phyloP scores from a whole-genome alignment of 2,888 invertebrate genomes.

The Lasioglossum morio region DNA sequence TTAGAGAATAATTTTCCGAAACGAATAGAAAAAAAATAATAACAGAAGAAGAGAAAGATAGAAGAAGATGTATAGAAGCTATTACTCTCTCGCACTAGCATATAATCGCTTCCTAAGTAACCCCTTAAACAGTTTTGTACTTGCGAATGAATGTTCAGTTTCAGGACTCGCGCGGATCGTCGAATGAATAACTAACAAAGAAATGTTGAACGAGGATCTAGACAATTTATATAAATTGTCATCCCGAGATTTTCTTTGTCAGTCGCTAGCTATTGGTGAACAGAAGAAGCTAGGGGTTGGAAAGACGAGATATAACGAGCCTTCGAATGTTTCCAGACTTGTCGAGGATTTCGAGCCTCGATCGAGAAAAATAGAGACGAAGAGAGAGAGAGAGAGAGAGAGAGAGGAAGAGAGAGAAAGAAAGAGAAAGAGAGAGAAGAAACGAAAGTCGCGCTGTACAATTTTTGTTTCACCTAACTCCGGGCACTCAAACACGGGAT shows the following conservation, averaged over 20 bases:
- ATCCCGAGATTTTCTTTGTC: background rate
- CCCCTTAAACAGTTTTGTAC: conserved; percentile 73
- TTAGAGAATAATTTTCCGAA: conserved; percentile 30
- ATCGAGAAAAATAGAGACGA: conserved; percentile 12
- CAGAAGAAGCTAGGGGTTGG: conserved; percentile 1
- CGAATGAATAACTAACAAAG: conserved; percentile 40
- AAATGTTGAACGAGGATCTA: background rate
- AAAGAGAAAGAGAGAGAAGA: background rate
- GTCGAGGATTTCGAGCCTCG: conserved; percentile 52
- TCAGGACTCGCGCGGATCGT: conserved; percentile 53
- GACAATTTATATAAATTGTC: background rate
- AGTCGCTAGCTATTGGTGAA: background rate
- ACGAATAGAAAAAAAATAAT: background rate
- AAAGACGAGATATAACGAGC: conserved; percentile 24
- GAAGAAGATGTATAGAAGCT: conserved; percentile 10
- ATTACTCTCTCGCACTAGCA: background rate
- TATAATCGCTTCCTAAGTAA: conserved; percentile 24
- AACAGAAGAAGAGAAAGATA: background rate
- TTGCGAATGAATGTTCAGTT: conserved; percentile 74
- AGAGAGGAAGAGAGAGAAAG: background rate
- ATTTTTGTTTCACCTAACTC: conserved; percentile 46
- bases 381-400: conserved; percentile 2
- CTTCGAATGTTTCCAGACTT: conserved; percentile 18
- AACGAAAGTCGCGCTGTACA: conserved; percentile 41
- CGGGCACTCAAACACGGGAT: background rate